Evolutionary conservation across 2,888 invertebrate species (phyloP), one percentile per base, ranked within the genome.

Genomic region (Lasioglossum zephyrum): DNA sequence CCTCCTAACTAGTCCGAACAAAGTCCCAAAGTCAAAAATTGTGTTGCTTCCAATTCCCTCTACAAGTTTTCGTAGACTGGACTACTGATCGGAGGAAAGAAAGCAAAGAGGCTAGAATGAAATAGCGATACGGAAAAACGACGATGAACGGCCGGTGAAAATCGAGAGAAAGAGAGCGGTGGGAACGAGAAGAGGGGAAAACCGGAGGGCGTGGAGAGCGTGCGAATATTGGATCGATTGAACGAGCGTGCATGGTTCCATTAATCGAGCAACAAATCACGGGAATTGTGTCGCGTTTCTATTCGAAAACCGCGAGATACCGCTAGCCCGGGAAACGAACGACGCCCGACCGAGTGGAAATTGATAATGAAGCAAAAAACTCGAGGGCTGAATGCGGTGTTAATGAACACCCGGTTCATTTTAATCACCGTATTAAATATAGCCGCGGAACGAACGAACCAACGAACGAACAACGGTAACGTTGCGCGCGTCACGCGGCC

Each of bases 191-290:
- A 31, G 69, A 9, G 77, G 63, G 57, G 39, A 39, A 70, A 74
- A 74, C 66, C 47, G 78, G 81, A 70, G 82, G 75, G 79, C 73
- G 75, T 60, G 82, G 87, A 77, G 80, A 70, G 83, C 87, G 89
- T 85, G 89, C 85, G 90, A 90, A 90, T 90, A 89, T 89, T 85
- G 89, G 89, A 88, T 86, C 87, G 89, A 90, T 88, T 47, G 87
- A 74, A 83, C 76, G 66, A 77, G 79, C 81, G 79, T 85, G 79
- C 85, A 82, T 74, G 85, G 78, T 77, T 89, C 87, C 90, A 88
- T 90, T 90, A 90, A 89, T 89, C 89, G 90, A 83, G 87, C 89
- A 90, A 87, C 89, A 89, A 90, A 88, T 90, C 87, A 87, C 89
- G 88, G 82, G 87, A 90, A 90, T 90, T 87, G 89, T 88, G 84